Evolutionary conservation across 2,797 vertebrate species (phyloP), one percentile per base, ranked within the genome.

Genomic region (Tinamus major): DNA sequence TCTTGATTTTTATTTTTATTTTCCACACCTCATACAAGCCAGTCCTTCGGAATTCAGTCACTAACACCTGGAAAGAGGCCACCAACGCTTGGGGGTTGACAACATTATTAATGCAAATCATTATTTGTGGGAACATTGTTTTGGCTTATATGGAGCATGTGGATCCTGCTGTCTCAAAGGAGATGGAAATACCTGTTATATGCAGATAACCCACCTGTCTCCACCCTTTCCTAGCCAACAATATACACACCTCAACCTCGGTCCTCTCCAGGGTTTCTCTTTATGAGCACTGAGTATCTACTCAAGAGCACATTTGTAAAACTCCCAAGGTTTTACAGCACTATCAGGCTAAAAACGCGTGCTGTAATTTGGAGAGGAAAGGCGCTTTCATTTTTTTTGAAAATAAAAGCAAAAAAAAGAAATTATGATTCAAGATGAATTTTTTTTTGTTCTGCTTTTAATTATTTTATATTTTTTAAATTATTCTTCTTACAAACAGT

Each of bases 31-130:
- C 76, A 63, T 65, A 62, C 82, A 79, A 76, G 82, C 76, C 86
- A 77, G 23, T 27, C 55, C 51, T 71, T 91, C 90, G 87, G 91
- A 93, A 90, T 94, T 55, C 65, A 94, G 75, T 69, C 91, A 67
- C 89, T 23, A 51, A 75, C 67, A 88, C 83, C 90, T 95, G 95
- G 94, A 96, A 89, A 74, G 78, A 63, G 91, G 88, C 93, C 93
- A 94, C 89, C 65, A 82, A 69, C 85, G 61, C 76, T 84, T 75
- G 71, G 84, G 79, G 79, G 65, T 12, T 59, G 91, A 95, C 92
- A 94, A 56, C 19, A 17, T 94, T 94, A 96, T 92, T 93, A 90
- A 96, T 96, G 78, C 83, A 90, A 83, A 71, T 69, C 92, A 92
- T 96, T 95, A 93, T 94, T 94, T 69, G 64, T 87, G 53, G 3